A percentile compares a stretch with the other conserved stretches of the same genome.
Conservation (phyloP, 2,113 vertebrate species). For the Picathartes gymnocephalus region DNA sequence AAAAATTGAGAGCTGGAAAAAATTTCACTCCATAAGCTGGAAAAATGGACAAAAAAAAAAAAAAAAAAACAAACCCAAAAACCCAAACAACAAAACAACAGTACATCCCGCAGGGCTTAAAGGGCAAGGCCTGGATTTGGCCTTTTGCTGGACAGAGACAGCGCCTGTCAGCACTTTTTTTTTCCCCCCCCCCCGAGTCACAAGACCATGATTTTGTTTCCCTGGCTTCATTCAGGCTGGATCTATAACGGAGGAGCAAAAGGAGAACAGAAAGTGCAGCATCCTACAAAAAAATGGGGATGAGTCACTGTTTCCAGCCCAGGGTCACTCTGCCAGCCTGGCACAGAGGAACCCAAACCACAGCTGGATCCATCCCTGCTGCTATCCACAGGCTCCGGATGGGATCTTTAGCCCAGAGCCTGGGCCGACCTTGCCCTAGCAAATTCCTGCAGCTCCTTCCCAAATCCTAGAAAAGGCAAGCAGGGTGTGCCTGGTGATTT, state of each 20-base stretch:
- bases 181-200: constrained; percentile 45
- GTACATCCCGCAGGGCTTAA: not conserved
- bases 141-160: not conserved
- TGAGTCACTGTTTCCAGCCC: constrained; percentile 17
- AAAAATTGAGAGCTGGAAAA: not conserved
- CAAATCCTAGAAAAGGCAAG: not conserved
- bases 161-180: constrained; percentile 31
- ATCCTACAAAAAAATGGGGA: not conserved
- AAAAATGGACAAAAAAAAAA: not conserved
- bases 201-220: constrained; percentile 33
- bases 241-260: not conserved
- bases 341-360: not conserved
- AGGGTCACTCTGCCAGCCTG: not conserved
- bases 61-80: too few species aligned
- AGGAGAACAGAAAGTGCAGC: constrained; percentile 65
- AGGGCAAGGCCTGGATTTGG: not conserved
- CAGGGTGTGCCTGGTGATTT: not conserved
- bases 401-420: not conserved
- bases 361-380: not conserved
- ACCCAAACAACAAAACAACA: not conserved
- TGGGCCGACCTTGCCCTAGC: not conserved
- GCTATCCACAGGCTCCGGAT: not conserved
- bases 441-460: not conserved
- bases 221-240: not conserved
- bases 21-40: not conserved